Base-by-base conservation (phyloP, 2,888 invertebrate genomes). In the Notodonta dromedarius region DNA sequence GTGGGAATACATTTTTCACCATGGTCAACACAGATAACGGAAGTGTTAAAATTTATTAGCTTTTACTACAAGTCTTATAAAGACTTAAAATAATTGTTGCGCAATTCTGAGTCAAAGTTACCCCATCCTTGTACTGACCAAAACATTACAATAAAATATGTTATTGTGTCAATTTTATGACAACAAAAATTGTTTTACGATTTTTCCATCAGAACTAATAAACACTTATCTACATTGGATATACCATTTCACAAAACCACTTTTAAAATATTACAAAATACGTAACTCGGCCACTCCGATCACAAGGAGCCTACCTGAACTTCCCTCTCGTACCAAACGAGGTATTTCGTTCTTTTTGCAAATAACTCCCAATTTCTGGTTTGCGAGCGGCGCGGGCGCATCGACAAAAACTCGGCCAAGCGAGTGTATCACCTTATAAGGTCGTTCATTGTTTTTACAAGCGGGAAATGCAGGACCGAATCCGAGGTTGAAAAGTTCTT, bases 381-480 rank as follows among this genome's bases (percentile, higher is more conserved):
- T 71, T 73, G 73, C 67, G 78, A 74, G 79, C 69, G 68, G 71
- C 62, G 68, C 62, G 60, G 64, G 62, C 58, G 63, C 68, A 74
- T 62, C 59, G 57, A 71, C 72, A 79, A 84, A 84, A 86, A 86
- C 83, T 78, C 78, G 79, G 74, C 72, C 64, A 57, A 62, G 65
- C 74, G 73, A 73, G 74, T 71, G 73, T 65, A 73, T 73, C 77
- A 74, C 88, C 88, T 79, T 88, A 85, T 84, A 87, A 82, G 88
- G 86, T 78, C 78, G 74, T 61, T 84, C 84, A 85, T 89, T 89
- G 89, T 90, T 88, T 89, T 86, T 88, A 77, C 79, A 65, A 62
- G 46, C 35, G 56, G 62, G 66, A 67, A 60, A 70, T 62, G 59
- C 81, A 76, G 79, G 69, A 60, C 66, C 71, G 75, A 67, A 67